Percentiles rank a stretch among this genome's conserved stretches.
Conservation (phyloP, 2,113 vertebrate genomes). For the Steatornis caripensis region DNA sequence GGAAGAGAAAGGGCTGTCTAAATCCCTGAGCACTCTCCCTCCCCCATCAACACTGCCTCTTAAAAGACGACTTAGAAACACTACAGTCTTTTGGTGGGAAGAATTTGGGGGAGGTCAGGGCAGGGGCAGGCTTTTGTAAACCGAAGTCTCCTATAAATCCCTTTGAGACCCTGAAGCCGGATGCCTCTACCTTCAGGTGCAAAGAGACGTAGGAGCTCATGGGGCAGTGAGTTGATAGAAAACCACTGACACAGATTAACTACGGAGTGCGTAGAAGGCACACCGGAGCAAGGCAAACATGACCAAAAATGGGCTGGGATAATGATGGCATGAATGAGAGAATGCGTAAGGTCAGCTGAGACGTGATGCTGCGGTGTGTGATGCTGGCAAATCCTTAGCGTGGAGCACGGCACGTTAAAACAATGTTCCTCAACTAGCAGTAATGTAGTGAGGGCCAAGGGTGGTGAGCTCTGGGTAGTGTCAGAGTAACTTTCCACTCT, state of each 20-base stretch:
- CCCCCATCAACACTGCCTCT: background rate
- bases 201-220: background rate
- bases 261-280: background rate
- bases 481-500: background rate
- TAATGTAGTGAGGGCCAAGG: background rate
- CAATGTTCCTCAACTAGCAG: background rate
- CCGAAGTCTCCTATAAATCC: background rate
- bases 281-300: background rate
- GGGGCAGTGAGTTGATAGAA: background rate
- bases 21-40: conserved; percentile 23
- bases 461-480: background rate
- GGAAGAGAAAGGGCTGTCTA: conserved; percentile 8
- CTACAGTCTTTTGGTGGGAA: conserved; percentile 2
- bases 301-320: background rate
- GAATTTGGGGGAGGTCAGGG: conserved; percentile 2
- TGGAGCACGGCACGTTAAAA: background rate
- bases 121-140: conserved; percentile 25
- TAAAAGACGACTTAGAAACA: conserved; percentile 38
- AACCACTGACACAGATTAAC: background rate
- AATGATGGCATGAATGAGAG: background rate
- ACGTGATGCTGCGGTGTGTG: background rate
- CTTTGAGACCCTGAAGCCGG: background rate
- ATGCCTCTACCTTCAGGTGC: background rate
- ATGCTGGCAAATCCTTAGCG: background rate
- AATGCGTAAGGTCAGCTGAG: background rate